Base-by-base conservation (phyloP, 2,888 invertebrate genomes). In the Nomada flava region DNA sequence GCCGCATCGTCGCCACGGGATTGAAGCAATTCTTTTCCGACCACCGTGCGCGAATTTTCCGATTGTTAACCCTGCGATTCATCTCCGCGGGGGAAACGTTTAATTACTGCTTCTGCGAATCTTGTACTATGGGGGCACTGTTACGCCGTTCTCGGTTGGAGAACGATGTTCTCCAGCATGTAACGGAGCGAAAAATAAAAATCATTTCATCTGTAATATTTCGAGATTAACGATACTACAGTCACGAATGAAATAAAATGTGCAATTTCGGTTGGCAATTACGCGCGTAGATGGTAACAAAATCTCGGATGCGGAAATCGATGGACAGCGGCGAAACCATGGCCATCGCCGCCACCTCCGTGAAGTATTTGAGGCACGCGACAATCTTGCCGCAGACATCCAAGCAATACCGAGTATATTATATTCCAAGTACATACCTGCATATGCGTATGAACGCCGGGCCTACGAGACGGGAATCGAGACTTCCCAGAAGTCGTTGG, bases 271-370 rank as follows among this genome's bases (percentile, higher is more conserved):
- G 15, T 18, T 15, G 63, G 47, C 15, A 77, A 77, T 81, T 78
- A 67, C 26, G 20, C n/a, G 55, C 36, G n/a, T 36, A 42, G 52
- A 0, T 11, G 2, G 57, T 11, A 62, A 65, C 50, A 55, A 73
- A 79, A 73, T 73, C 50, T 11, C 67, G 76, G 20, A 73, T 63
- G 7, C 73, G 78, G 76, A 76, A 78, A 79, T 84, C 76, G 64
- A 82, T 79, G 76, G 84, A 64, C 76, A 82, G 47, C 47, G 65
- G 53, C 57, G 23, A 26, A 68, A 70, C 74, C 76, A 36, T 72
- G 29, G 15, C 26, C 59, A 74, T 70, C 74, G 50, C 29, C 59
- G 29, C 5, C 64, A 74, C 55, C 76, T 52, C 44, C 59, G 20
- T n/a, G 44, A 57, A 55, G 62, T 47, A 78, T 75, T 60, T 44